Evolutionary conservation across 1,140 invertebrate genomes (phyloP).

Genomic region (Oryzaephilus surinamensis): DNA sequence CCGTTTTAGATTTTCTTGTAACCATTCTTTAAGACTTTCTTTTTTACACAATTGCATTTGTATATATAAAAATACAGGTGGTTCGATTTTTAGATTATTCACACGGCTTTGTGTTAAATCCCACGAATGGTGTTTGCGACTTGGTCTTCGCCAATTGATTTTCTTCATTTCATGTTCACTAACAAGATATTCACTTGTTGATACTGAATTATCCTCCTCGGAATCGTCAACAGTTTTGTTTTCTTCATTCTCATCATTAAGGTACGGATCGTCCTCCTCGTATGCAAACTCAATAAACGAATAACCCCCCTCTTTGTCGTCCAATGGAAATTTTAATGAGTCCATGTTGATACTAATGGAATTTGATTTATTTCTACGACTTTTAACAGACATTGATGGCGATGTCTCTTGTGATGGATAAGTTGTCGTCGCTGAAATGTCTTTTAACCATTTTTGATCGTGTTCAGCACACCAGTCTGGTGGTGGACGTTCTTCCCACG

Average conservation of each 20-base stretch:
- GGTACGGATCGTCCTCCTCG: slow-evolving; percentile 11
- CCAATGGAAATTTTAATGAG: no score
- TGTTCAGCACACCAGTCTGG: slow-evolving; percentile 73
- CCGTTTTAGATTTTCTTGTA: slow-evolving; percentile 44
- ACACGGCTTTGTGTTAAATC: slow-evolving; percentile 31
- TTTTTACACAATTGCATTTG: slow-evolving; percentile 93
- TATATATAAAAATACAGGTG: slow-evolving; percentile 74
- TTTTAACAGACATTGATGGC: no score
- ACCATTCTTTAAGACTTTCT: slow-evolving; percentile 85
- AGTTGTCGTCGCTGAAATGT: no score
- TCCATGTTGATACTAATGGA: no score
- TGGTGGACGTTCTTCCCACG: slow-evolving; percentile 88
- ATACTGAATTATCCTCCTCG: no score
- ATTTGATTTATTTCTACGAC: no score
- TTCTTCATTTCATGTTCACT: slow-evolving; percentile 21
- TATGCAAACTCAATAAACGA: slow-evolving; percentile 51
- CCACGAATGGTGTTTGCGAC: slow-evolving; percentile 17
- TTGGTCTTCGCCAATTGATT: slow-evolving; percentile 24
- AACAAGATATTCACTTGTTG: no score
- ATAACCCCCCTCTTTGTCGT: no score
- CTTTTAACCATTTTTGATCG: slow-evolving; percentile 53
- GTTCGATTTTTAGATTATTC: no score
- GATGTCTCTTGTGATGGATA: neutral
- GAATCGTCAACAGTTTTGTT: slow-evolving; percentile 12
- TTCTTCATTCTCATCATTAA: neutral